phyloP scores from a whole-genome alignment of 2,888 invertebrate species.

The Listrodromus nycthemerus region DNA sequence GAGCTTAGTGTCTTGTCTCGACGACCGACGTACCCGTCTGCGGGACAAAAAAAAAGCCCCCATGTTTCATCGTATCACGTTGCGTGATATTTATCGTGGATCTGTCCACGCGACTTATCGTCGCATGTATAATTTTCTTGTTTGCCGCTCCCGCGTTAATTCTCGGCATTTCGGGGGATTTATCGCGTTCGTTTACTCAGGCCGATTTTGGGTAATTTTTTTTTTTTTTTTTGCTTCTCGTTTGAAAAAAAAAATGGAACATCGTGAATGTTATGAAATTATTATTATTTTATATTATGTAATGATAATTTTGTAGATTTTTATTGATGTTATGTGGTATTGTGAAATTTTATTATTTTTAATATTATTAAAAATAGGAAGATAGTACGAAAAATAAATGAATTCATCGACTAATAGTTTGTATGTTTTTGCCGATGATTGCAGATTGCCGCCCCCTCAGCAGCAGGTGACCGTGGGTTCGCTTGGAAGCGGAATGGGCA shows the following conservation, averaged over 20 bases:
- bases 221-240: neutral
- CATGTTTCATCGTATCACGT: constrained; percentile 43
- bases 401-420: constrained; percentile 18
- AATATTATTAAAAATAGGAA: neutral
- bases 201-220: too few relatives aligned
- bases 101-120: neutral
- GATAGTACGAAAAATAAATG: neutral
- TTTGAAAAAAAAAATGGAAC: too few relatives aligned
- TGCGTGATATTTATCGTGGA: constrained; percentile 49
- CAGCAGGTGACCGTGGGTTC: constrained; percentile 86
- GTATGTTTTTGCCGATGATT: constrained; percentile 72
- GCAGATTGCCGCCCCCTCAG: constrained; percentile 86
- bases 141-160: constrained; percentile 14
- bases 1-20: constrained; percentile 66
- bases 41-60: constrained; percentile 27
- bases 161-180: constrained; percentile 28
- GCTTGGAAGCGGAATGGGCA: constrained; percentile 84
- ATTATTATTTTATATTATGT: too few relatives aligned
- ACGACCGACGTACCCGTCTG: neutral
- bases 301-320: too few relatives aligned
- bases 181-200: neutral
- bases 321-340: neutral
- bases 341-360: too few relatives aligned
- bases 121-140: constrained; percentile 62
- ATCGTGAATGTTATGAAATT: too few relatives aligned